Evolutionary conservation across 2,888 invertebrate species (phyloP).

Genomic region (Rotaria sp.): DNA sequence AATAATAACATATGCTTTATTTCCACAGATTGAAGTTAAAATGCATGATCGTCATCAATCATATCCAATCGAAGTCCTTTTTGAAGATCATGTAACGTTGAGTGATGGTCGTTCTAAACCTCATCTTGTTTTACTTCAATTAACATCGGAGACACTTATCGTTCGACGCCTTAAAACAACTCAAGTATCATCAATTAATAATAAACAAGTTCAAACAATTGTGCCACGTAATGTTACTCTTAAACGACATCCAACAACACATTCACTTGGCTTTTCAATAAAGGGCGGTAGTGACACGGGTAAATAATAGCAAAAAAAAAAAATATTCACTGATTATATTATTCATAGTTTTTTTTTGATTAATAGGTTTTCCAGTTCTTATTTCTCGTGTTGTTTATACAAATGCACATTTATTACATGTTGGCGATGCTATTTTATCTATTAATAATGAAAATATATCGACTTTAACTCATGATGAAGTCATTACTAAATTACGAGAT

Average conservation of each 20-base stretch:
- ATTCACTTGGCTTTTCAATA: conserved; percentile 4
- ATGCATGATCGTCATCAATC: conserved; percentile 15
- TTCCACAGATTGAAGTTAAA: neutral
- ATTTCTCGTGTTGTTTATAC: conserved; percentile 27
- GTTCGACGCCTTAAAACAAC: neutral
- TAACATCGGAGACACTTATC: conserved; percentile 24
- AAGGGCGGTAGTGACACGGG: neutral
- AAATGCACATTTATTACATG: conserved; percentile 7
- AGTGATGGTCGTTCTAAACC: conserved; percentile 22
- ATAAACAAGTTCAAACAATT: neutral
- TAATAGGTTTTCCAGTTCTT: conserved; percentile 14
- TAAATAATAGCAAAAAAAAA: neutral
- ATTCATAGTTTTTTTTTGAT: neutral
- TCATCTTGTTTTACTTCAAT: conserved; percentile 17
- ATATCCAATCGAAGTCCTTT: neutral
- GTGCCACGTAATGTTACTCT: neutral
- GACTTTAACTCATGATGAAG: conserved; percentile 3
- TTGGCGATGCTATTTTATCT: conserved; percentile 6
- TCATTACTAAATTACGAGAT: neutral
- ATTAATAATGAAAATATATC: conserved; percentile 20
- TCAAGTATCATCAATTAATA: conserved; percentile 19
- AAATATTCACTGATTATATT: neutral
- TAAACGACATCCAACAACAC: neutral
- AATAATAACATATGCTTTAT: neutral
- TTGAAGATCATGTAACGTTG: conserved; percentile 28